Evolutionary conservation across 2,113 vertebrate genomes (phyloP).

Genomic region (Panthera uncia): DNA sequence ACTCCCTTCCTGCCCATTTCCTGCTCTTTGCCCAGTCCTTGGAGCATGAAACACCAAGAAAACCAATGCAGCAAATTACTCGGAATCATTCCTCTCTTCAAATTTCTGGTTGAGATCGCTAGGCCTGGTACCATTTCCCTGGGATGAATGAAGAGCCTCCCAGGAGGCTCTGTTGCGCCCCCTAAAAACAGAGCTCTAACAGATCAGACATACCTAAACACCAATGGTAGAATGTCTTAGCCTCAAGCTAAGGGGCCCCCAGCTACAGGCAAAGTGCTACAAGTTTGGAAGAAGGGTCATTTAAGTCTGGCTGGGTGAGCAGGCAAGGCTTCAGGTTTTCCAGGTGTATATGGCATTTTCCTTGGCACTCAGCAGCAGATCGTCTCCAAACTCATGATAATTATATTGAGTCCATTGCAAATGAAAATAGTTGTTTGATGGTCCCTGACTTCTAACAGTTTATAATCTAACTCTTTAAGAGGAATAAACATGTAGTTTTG

Average conservation of each 20-base stretch:
- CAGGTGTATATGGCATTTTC: accelerated
- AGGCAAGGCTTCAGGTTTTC: not conserved
- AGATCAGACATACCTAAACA: not conserved
- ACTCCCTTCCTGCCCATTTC: not conserved
- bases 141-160: not conserved
- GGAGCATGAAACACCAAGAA: not conserved
- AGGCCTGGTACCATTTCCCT: not conserved
- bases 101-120: not conserved
- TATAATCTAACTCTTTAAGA: slow-evolving; percentile 16
- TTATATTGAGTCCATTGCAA: not conserved
- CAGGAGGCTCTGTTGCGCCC: not conserved
- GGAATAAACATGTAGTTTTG: slow-evolving; percentile 15
- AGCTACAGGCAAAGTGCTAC: not conserved
- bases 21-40: not conserved
- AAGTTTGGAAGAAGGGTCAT: not conserved
- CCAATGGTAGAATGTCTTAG: not conserved
- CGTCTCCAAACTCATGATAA: not conserved
- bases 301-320: not conserved
- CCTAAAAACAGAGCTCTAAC: not conserved
- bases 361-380: not conserved
- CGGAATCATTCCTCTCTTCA: not conserved
- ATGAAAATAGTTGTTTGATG: slow-evolving; percentile 30
- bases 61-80: not conserved
- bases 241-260: not conserved
- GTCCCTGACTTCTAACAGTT: slow-evolving; percentile 38